Conservation (phyloP, 2,888 invertebrate species). For the Norana najaformis region DNA sequence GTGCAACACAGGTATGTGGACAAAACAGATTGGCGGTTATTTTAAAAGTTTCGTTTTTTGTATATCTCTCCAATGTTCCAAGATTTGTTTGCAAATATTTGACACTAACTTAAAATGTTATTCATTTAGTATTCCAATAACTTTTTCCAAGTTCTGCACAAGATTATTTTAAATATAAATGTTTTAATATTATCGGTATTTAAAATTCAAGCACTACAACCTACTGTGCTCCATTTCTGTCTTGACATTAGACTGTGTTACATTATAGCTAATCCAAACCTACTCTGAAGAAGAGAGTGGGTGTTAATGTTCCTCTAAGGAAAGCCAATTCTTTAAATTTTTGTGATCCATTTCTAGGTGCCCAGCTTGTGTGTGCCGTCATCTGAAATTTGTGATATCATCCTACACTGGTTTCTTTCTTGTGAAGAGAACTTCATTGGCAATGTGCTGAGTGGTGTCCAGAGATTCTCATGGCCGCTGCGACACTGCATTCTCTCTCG, state of each 20-base stretch:
- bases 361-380: neutral
- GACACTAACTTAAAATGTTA: neutral
- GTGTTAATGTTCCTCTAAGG: neutral
- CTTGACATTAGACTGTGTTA: neutral
- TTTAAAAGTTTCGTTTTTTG: neutral
- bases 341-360: neutral
- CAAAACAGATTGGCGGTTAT: neutral
- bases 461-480: neutral
- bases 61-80: neutral
- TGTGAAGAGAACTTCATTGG: slow-evolving; percentile 21
- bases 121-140: neutral
- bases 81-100: neutral
- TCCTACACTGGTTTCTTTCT: slow-evolving; percentile 8
- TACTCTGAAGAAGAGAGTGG: neutral
- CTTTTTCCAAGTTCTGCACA: neutral
- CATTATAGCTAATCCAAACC: neutral
- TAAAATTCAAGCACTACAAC: too few species aligned
- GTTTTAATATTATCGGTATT: neutral
- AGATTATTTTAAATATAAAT: neutral
- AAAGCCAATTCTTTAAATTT: neutral
- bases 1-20: neutral
- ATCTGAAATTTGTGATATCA: neutral
- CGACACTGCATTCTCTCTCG: neutral
- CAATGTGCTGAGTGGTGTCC: neutral
- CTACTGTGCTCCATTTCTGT: too few species aligned